These are phyloP conservation scores for Protosalanx chinensis DNA, from an alignment of 2,797 vertebrate species.

Conservation along the genomic window DNA sequence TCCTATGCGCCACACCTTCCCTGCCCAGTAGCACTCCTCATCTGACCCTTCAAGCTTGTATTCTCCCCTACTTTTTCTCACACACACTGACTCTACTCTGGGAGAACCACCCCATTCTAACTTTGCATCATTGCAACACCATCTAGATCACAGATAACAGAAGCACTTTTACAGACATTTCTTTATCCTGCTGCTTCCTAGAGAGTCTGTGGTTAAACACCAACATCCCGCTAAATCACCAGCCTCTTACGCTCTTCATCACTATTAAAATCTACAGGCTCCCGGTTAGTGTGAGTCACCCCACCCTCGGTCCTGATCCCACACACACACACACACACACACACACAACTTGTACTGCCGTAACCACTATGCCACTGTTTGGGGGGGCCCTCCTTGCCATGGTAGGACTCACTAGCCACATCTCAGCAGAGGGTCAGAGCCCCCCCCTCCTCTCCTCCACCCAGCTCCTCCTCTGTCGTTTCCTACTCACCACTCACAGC, in stretches of 20 bases:
- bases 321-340: too few relatives aligned
- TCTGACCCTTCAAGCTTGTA: not conserved
- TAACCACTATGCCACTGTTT: conserved; percentile 55
- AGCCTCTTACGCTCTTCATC: conserved; percentile 24
- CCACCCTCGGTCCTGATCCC: conserved; percentile 20
- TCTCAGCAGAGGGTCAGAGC: conserved; percentile 37
- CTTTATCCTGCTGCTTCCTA: conserved; percentile 18
- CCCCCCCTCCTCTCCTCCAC: conserved; percentile 20
- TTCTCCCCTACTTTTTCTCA: conserved; percentile 24
- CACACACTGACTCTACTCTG: conserved; percentile 20
- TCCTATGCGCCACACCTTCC: not conserved
- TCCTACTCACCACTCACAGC: conserved; percentile 4
- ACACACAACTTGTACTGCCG: not conserved
- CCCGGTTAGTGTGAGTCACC: conserved; percentile 58
- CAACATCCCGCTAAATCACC: too few relatives aligned
- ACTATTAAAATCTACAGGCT: conserved; percentile 41
- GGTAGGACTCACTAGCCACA: not conserved
- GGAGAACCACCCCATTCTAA: conserved; percentile 1
- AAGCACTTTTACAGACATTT: conserved; percentile 3
- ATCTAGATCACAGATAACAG: conserved; percentile 5
- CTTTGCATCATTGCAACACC: not conserved
- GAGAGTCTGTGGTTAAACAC: not conserved
- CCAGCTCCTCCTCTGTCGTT: conserved; percentile 19
- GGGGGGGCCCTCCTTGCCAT: conserved; percentile 34
- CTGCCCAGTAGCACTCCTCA: not conserved